A percentile compares a stretch with the other conserved stretches of the same genome.
phyloP scores from a whole-genome alignment of 2,888 invertebrate species.

The Patella depressa region DNA sequence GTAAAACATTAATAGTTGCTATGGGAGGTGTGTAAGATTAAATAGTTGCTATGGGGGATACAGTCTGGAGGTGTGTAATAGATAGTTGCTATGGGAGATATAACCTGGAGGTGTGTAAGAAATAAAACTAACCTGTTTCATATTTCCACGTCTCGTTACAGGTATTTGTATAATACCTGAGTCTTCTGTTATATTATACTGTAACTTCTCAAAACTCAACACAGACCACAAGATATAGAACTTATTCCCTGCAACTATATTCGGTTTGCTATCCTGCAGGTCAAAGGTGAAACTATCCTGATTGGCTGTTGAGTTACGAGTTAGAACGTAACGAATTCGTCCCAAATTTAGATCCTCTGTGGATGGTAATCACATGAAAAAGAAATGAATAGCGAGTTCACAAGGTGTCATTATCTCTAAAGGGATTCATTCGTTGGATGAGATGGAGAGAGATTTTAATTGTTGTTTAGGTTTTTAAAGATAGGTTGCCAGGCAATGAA shows the following conservation, averaged over 20 bases:
- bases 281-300: slow-evolving; percentile 66
- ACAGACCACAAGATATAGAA: slow-evolving; percentile 67
- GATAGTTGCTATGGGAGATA: too few species aligned
- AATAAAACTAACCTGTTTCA: slow-evolving; percentile 56
- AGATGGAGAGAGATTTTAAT: too few species aligned
- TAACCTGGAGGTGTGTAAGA: too few species aligned
- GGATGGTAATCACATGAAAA: slow-evolving; percentile 4
- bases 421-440: background rate
- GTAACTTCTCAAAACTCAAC: slow-evolving; percentile 52
- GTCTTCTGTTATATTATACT: slow-evolving; percentile 61
- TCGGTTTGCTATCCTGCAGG: slow-evolving; percentile 64
- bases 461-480: too few species aligned
- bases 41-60: too few species aligned
- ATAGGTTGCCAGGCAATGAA: too few species aligned
- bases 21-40: too few species aligned
- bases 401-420: background rate
- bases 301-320: slow-evolving; percentile 40
- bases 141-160: slow-evolving; percentile 59
- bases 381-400: slow-evolving; percentile 8
- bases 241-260: slow-evolving; percentile 58
- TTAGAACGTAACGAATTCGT: slow-evolving; percentile 60
- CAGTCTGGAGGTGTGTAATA: too few species aligned
- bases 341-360: slow-evolving; percentile 64
- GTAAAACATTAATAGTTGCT: too few species aligned
- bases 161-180: slow-evolving; percentile 61